A percentile compares a stretch with the other conserved stretches of the same genome.
Evolutionary conservation across 2,113 vertebrate species (phyloP).

Genomic region (Dicrurus megarhynchus): DNA sequence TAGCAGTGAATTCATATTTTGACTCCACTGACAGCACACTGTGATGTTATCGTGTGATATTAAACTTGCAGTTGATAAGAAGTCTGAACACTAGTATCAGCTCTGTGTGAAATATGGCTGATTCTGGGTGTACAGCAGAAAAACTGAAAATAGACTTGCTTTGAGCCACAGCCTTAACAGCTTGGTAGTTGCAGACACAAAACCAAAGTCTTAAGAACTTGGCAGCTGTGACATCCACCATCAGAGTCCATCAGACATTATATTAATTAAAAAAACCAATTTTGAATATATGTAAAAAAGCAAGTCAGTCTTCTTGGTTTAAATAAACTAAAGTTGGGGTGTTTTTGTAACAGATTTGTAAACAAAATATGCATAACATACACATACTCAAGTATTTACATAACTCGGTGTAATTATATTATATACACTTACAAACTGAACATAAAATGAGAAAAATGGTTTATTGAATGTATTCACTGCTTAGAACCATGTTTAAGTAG

Average conservation of each 20-base stretch:
- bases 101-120: background rate
- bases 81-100: background rate
- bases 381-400: background rate
- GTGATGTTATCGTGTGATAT: background rate
- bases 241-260: background rate
- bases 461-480: background rate
- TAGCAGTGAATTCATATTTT: background rate
- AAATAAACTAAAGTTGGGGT: background rate
- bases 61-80: slow-evolving; percentile 31
- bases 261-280: background rate
- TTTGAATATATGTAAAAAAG: background rate
- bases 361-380: background rate
- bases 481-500: background rate
- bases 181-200: background rate
- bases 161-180: background rate
- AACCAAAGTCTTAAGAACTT: background rate
- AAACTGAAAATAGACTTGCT: background rate
- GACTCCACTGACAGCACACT: background rate
- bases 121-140: background rate
- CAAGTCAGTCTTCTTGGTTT: background rate
- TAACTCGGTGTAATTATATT: background rate
- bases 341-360: background rate
- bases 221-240: background rate
- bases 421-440: background rate
- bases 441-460: background rate